Percentiles rank a stretch among this genome's conserved stretches.
Evolutionary conservation across 2,888 invertebrate genomes (phyloP).

Genomic region (Drosophila seclusa): DNA sequence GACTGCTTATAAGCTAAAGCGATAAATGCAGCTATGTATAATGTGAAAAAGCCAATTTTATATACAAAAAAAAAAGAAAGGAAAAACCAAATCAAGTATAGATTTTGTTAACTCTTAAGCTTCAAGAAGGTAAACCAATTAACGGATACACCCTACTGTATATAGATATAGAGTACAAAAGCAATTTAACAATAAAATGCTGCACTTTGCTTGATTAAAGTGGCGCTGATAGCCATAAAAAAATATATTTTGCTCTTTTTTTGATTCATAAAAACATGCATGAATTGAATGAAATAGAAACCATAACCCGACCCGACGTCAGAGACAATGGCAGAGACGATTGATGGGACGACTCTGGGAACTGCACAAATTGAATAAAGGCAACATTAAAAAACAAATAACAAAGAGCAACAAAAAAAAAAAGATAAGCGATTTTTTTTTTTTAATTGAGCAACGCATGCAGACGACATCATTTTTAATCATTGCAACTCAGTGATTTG

Average conservation of each 20-base stretch:
- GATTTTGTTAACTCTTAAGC: background rate
- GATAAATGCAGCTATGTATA: background rate
- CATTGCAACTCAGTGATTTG: constrained; percentile 1
- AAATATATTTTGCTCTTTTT: background rate
- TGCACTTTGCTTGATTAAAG: background rate
- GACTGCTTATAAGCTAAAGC: background rate
- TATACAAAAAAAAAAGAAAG: background rate
- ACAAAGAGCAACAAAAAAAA: background rate
- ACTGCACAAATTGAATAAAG: background rate
- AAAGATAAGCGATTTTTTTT: background rate
- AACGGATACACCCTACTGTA: background rate
- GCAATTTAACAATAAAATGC: background rate
- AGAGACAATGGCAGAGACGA: background rate
- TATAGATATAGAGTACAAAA: background rate
- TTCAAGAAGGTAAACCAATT: background rate
- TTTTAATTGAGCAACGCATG: background rate
- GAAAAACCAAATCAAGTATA: background rate
- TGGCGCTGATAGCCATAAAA: background rate
- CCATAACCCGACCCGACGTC: background rate
- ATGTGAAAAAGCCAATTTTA: background rate
- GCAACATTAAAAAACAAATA: background rate
- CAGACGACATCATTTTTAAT: background rate
- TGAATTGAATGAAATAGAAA: background rate
- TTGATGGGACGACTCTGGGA: background rate
- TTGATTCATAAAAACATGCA: background rate